These are phyloP conservation scores for Parochlus steinenii DNA, from an alignment of 2,888 invertebrate species.

Conservation along the genomic window DNA sequence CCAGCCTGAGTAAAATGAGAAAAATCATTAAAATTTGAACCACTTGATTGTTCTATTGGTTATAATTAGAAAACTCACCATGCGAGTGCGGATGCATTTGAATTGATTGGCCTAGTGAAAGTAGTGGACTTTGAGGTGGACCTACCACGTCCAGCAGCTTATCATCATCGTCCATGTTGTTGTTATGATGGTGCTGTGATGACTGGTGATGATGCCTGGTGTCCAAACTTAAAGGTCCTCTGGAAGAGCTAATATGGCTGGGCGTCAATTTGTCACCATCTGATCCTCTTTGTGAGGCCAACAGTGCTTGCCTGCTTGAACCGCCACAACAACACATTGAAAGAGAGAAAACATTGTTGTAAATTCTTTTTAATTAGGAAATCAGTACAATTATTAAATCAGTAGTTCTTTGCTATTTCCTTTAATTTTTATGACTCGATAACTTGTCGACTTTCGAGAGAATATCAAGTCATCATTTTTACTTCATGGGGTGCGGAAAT, in stretches of 20 bases:
- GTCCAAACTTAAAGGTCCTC: slow-evolving; percentile 28
- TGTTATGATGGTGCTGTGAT: slow-evolving; percentile 6
- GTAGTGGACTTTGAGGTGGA: slow-evolving; percentile 65
- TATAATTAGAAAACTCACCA: slow-evolving; percentile 28
- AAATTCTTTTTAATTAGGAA: too few species aligned
- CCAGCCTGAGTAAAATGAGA: slow-evolving; percentile 36
- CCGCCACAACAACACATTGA: not conserved
- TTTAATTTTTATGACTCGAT: too few species aligned
- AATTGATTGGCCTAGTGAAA: slow-evolving; percentile 33
- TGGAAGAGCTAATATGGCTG: slow-evolving; percentile 37
- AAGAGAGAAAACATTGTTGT: slow-evolving; percentile 7
- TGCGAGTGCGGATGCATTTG: slow-evolving; percentile 32
- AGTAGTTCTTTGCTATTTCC: too few species aligned
- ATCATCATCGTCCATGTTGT: slow-evolving; percentile 54
- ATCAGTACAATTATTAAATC: too few species aligned
- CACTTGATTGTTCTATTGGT: slow-evolving; percentile 4
- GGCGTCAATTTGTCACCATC: slow-evolving; percentile 33
- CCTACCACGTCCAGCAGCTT: slow-evolving; percentile 76
- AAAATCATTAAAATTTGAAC: not conserved
- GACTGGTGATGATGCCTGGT: slow-evolving; percentile 25
- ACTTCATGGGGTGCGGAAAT: too few species aligned
- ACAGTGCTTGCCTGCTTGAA: slow-evolving; percentile 48
- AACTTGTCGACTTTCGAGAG: too few species aligned
- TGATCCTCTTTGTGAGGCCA: slow-evolving; percentile 33
- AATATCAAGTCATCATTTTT: too few species aligned